Evolutionary conservation across 2,113 vertebrate species (phyloP).

Genomic region (Formicarius rufipectus): DNA sequence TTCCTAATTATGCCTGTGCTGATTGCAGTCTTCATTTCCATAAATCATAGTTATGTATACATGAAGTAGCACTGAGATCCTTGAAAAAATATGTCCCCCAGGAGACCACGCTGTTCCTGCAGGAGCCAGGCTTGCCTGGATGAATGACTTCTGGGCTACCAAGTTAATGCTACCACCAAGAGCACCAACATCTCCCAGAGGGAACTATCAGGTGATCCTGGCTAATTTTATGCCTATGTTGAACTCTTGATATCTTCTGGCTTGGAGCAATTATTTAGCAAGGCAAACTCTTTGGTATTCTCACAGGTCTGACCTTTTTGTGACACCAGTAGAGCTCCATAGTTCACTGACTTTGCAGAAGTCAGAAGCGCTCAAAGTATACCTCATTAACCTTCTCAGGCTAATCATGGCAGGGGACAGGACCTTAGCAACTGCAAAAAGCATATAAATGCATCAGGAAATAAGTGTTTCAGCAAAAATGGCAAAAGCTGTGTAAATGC

Average conservation of each 20-base stretch:
- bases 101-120: neutral
- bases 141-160: neutral
- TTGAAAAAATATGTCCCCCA: neutral
- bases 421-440: conserved; percentile 50
- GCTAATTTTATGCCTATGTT: neutral
- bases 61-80: neutral
- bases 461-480: conserved; percentile 52
- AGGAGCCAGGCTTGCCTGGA: neutral
- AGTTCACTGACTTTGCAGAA: conserved; percentile 24
- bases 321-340: neutral
- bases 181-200: neutral
- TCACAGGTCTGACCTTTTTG: conserved; percentile 19
- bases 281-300: neutral
- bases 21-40: neutral
- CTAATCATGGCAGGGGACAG: conserved; percentile 61
- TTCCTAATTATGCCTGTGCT: neutral
- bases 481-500: conserved; percentile 55
- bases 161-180: neutral
- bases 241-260: neutral
- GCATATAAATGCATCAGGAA: conserved; percentile 46
- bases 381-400: conserved; percentile 69
- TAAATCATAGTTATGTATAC: neutral
- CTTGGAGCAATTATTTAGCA: conserved; percentile 9
- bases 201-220: neutral
- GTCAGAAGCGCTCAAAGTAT: conserved; percentile 32